Evolutionary conservation across 2,888 invertebrate species (phyloP), one percentile per base, ranked within the genome.

Genomic region (Anthoptus insignis): DNA sequence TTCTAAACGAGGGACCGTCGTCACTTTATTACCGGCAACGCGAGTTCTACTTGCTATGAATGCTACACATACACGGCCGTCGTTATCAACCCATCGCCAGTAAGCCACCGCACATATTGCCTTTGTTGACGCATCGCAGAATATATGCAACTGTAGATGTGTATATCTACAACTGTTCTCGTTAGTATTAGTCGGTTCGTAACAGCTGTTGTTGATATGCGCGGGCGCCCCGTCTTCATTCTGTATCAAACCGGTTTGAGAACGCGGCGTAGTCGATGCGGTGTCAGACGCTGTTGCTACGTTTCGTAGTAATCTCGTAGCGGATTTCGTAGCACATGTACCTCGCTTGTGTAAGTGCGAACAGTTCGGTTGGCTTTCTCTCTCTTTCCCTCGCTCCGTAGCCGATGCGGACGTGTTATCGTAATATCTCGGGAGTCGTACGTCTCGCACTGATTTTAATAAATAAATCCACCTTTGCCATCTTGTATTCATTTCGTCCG

Each of bases 211-310:
- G 42, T 9, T 65, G 0, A 60, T 70, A 27, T 70, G 70, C 1
- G 64, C 67, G 7, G 66, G 64, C 19, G 54, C 61, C 27, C 27
- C 27, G 8, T 27, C 27, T 27, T 6, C 27, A 27, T 8, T 27
- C 27, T 27, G 27, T 27, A 27, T 6, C 9, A 49, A 11, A 72
- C 67, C 9, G 72, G 53, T 22, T 49, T 58, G 3, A 71, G 19
- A 7, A 66, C 19, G 5, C 61, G 50, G 32, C 61, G 53, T 7
- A 47, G 57, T 0, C 70, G 70, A 39, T 75, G 70, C 6, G 73
- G 52, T 16, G 69, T 71, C 19, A 19, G 19, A 11, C 19, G 45
- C 11, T 9, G 45, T 45, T 21, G 21, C 45, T 45, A 21, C 45
- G 45, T 3, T 13, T 9, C 45, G 45, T 45, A 45, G 45, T 21